phyloP scores from a whole-genome alignment of 2,797 vertebrate genomes.

The Meda fulgida region DNA sequence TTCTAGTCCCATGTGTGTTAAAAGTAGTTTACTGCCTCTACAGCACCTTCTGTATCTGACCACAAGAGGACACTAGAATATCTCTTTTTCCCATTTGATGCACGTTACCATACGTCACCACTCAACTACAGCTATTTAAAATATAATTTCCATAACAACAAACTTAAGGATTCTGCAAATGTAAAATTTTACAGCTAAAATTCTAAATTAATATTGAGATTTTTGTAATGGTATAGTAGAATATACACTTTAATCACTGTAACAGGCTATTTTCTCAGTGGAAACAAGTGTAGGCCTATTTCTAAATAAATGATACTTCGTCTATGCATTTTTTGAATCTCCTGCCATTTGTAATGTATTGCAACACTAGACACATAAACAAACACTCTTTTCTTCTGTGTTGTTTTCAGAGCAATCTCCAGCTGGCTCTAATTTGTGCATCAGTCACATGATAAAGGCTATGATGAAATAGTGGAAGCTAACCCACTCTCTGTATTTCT shows the following conservation, averaged over 20 bases:
- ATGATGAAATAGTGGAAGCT: background rate
- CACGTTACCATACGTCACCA: too few relatives aligned
- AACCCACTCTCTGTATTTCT: background rate
- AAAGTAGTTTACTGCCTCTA: background rate
- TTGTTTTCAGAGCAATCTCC: background rate
- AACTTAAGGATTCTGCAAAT: background rate
- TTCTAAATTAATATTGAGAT: background rate
- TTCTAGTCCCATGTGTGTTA: background rate
- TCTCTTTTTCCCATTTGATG: background rate
- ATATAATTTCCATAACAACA: background rate
- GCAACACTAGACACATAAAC: background rate
- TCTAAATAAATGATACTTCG: background rate
- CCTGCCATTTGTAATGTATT: background rate
- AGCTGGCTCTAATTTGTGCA: slow-evolving; percentile 22
- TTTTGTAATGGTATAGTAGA: background rate
- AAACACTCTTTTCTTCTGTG: background rate
- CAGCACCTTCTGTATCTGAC: background rate
- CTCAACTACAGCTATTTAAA: background rate
- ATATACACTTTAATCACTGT: background rate
- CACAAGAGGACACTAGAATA: slow-evolving; percentile 15
- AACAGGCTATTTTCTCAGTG: background rate
- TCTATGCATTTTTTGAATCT: background rate
- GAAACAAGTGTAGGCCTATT: background rate
- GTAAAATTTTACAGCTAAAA: background rate
- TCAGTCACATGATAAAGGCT: background rate